Conservation (phyloP, 92 coral and sea anemone genomes). For the Heliopora coerulea region DNA sequence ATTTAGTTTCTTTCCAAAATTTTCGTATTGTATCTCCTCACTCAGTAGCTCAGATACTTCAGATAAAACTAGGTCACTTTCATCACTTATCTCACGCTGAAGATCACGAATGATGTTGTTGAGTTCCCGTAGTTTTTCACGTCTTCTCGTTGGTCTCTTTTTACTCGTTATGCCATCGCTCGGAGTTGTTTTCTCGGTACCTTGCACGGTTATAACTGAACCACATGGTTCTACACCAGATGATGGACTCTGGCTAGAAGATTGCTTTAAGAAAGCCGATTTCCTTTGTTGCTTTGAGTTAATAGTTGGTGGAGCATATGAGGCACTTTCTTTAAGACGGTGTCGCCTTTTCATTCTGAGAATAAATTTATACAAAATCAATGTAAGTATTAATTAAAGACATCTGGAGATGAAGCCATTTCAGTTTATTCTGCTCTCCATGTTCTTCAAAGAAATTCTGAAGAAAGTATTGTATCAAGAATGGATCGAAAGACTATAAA, state of each 20-base stretch:
- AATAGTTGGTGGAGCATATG: background rate
- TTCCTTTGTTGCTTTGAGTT: conserved; percentile 6
- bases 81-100: conserved; percentile 62
- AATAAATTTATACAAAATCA: background rate
- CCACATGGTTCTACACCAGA: background rate
- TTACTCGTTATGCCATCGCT: background rate
- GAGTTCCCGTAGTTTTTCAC: conserved; percentile 27
- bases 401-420: background rate
- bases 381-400: background rate
- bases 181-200: background rate
- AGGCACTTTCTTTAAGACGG: background rate
- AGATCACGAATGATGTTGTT: conserved; percentile 37
- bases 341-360: background rate
- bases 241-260: conserved; percentile 11
- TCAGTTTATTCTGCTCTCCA: no score
- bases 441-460: no score
- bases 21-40: conserved; percentile 22
- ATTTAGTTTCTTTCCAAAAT: conserved; percentile 22
- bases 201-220: conserved; percentile 6
- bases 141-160: conserved; percentile 25
- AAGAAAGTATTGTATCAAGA: no score
- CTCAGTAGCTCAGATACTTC: conserved; percentile 60
- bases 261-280: background rate
- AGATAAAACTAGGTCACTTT: conserved; percentile 82
- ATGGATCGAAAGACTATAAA: no score